Base-by-base conservation (phyloP, 2,113 vertebrate genomes). In the Salvelinus alpinus region DNA sequence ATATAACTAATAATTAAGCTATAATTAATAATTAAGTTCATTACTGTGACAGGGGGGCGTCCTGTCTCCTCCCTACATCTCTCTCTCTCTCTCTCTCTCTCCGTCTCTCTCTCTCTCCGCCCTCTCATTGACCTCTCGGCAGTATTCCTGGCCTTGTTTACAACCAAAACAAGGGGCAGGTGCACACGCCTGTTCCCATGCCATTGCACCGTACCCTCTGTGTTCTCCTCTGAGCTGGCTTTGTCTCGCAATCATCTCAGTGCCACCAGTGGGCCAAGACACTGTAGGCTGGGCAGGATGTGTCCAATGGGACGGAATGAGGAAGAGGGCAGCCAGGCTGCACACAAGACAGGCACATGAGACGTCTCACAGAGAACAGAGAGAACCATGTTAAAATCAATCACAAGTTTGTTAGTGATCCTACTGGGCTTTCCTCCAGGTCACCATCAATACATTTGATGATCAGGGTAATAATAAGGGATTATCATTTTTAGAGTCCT, bases 151-250 rank as follows among this genome's bases (percentile, higher is more conserved):
- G 14, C 44, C 77, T 88, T 87, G 81, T 84, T 83, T 78, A 80
- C 84, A 80, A 74, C 81, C 80, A 83, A 84, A 88, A 85, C 84
- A 86, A 1, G 13, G 73, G 67, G 72, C 87, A 86, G 85, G 82
- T 86, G 87, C 67, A 72, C 29, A 7, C 18, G 31, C 65, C 71
- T 73, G 74, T 88, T 90, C 86, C 83, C 88, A 90, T 78, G 69
- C 71, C 82, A 78, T 80, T 25, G 34, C 22, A 54, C 22, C 31
- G 25, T 74, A 73, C 78, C 67, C 22, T 18, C 38, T 57, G 20
- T 16, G 69, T 13, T 38, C 14, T 71, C 67, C 14, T 71, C 67
- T 73, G 5, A 69, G 64, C 24, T 1, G n/a, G 29, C 72, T 80
- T 79, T 74, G 75, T 75, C 70, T 83, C 72, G 22, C 22, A 51